phyloP scores from a whole-genome alignment of 1,140 invertebrate genomes.

The Rhyacophila brunnea region DNA sequence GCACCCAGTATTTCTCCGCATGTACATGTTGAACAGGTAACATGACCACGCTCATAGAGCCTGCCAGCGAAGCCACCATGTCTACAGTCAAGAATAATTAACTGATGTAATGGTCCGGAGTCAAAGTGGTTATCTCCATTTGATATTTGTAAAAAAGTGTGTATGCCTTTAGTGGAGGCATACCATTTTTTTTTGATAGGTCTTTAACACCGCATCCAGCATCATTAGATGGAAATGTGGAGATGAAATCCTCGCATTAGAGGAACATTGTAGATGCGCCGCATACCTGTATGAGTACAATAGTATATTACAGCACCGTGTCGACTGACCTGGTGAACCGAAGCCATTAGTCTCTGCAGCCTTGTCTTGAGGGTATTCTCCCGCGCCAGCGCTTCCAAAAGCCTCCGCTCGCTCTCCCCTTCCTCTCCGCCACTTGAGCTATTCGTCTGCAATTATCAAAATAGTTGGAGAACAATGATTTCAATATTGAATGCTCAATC shows the following conservation, averaged over 20 bases:
- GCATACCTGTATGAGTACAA: not conserved
- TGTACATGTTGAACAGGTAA: too few relatives aligned
- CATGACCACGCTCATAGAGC: too few relatives aligned
- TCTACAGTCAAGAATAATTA: too few relatives aligned
- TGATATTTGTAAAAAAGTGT: too few relatives aligned
- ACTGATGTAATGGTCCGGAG: too few relatives aligned
- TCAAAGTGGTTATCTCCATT: too few relatives aligned
- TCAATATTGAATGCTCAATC: too few relatives aligned
- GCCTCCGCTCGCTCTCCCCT: slow-evolving; percentile 30
- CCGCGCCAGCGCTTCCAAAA: slow-evolving; percentile 29
- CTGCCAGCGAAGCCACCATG: too few relatives aligned
- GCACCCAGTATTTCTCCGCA: too few relatives aligned
- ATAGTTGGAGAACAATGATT: not conserved
- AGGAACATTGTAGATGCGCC: not conserved
- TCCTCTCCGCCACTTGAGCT: slow-evolving; percentile 27
- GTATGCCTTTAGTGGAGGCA: not conserved
- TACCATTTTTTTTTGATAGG: not conserved
- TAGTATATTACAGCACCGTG: not conserved
- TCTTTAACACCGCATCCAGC: too few relatives aligned
- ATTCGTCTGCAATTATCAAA: slow-evolving; percentile 20
- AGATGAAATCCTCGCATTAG: too few relatives aligned
- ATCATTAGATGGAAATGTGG: too few relatives aligned
- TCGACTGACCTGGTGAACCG: slow-evolving; percentile 23
- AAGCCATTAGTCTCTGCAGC: slow-evolving; percentile 29
- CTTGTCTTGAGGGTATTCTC: slow-evolving; percentile 29